Percentiles rank a stretch among this genome's conserved stretches.
These are phyloP conservation scores for Choloepus didactylus DNA, from an alignment of 2,797 vertebrate species.

Conservation along the genomic window DNA sequence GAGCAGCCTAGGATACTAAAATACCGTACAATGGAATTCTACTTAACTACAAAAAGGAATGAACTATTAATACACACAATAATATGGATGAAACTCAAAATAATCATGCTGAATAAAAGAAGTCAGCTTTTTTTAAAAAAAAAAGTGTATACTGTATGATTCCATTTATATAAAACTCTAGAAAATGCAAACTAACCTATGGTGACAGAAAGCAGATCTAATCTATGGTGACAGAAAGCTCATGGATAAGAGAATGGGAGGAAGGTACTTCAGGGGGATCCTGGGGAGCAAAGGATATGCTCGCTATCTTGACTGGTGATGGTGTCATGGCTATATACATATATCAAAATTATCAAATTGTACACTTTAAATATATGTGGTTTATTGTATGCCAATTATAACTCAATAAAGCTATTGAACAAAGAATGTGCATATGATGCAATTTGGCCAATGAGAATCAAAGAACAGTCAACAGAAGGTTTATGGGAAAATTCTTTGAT, in stretches of 20 bases:
- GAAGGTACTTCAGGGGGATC: neutral
- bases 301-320: neutral
- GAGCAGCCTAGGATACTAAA: too few species aligned
- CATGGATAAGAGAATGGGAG: neutral
- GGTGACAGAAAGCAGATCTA: neutral
- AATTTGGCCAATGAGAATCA: neutral
- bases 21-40: neutral
- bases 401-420: neutral
- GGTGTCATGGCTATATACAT: neutral
- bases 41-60: neutral
- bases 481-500: slow-evolving; percentile 44
- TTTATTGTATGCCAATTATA: neutral
- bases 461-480: neutral
- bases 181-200: neutral
- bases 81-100: neutral
- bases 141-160: neutral
- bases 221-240: neutral
- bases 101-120: neutral
- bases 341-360: neutral
- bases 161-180: neutral
- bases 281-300: neutral
- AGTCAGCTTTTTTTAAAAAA: neutral
- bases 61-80: neutral
- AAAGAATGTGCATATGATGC: neutral
- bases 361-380: neutral